These are phyloP conservation scores for Nephrotoma appendiculata DNA, from an alignment of 2,888 invertebrate species.

Conservation along the genomic window DNA sequence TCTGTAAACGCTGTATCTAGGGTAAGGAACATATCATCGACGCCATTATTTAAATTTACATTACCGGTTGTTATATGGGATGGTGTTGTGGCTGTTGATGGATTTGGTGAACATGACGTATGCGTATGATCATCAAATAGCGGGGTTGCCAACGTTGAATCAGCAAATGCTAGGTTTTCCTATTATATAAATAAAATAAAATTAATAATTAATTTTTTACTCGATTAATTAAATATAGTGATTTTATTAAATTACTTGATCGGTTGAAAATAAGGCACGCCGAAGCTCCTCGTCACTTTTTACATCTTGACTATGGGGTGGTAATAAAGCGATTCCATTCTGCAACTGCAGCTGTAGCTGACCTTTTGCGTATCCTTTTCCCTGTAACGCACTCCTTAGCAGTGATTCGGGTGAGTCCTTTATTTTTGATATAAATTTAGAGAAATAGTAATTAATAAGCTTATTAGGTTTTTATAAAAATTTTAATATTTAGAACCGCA, in stretches of 20 bases:
- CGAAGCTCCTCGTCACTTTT: slow-evolving; percentile 44
- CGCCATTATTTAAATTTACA: slow-evolving; percentile 16
- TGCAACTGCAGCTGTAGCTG: slow-evolving; percentile 29
- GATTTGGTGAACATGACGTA: slow-evolving; percentile 6
- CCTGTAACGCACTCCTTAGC: slow-evolving; percentile 68
- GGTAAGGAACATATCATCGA: slow-evolving; percentile 34
- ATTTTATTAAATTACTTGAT: slow-evolving; percentile 22
- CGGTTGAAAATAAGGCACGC: slow-evolving; percentile 37
- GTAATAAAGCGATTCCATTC: slow-evolving; percentile 26
- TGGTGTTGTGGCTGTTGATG: slow-evolving; percentile 14
- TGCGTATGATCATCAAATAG: slow-evolving; percentile 25
- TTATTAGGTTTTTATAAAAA: too few species aligned
- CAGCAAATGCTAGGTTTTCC: slow-evolving; percentile 28
- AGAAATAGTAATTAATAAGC: neutral
- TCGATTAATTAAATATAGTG: neutral
- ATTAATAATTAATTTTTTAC: neutral
- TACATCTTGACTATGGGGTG: slow-evolving; percentile 33
- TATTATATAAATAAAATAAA: slow-evolving; percentile 11
- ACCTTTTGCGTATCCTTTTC: slow-evolving; percentile 44
- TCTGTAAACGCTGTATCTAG: slow-evolving; percentile 42
- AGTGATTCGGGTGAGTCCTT: slow-evolving; percentile 50
- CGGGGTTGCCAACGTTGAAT: slow-evolving; percentile 28
- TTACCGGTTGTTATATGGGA: slow-evolving; percentile 12
- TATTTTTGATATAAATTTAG: neutral
- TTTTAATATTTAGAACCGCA: too few species aligned